These are phyloP conservation scores for Semnornis frantzii DNA, from an alignment of 2,113 vertebrate genomes.

Conservation along the genomic window DNA sequence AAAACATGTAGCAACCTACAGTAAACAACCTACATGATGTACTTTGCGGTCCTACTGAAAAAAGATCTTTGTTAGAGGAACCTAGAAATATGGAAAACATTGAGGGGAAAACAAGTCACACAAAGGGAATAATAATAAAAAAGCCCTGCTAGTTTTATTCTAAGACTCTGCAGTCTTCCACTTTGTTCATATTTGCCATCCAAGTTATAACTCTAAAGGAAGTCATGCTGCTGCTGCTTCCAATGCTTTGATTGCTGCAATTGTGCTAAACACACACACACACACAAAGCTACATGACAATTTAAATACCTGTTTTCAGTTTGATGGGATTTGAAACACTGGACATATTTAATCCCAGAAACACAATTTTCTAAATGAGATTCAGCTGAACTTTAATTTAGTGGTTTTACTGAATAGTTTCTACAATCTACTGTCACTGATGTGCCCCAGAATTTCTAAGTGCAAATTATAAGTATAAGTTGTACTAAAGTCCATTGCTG, in stretches of 20 bases:
- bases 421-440: not conserved
- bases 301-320: slow-evolving; percentile 53
- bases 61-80: not conserved
- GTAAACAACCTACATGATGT: not conserved
- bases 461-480: not conserved
- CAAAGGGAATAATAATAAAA: not conserved
- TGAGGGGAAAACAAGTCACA: not conserved
- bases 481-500: not conserved
- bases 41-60: not conserved
- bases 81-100: not conserved
- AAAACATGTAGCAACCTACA: not conserved
- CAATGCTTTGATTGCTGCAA: slow-evolving; percentile 18
- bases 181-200: slow-evolving; percentile 7
- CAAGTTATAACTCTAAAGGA: not conserved
- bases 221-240: slow-evolving; percentile 20
- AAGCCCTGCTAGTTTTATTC: not conserved
- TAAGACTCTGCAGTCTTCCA: slow-evolving; percentile 23
- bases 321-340: slow-evolving; percentile 33
- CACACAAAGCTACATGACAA: slow-evolving; percentile 9
- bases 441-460: not conserved
- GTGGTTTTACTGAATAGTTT: not conserved
- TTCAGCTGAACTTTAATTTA: not conserved
- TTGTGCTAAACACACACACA: not conserved
- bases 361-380: slow-evolving; percentile 17
- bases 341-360: slow-evolving; percentile 47